Conservation (phyloP, 1,140 invertebrate species). For the Melipona quadrifasciata region DNA sequence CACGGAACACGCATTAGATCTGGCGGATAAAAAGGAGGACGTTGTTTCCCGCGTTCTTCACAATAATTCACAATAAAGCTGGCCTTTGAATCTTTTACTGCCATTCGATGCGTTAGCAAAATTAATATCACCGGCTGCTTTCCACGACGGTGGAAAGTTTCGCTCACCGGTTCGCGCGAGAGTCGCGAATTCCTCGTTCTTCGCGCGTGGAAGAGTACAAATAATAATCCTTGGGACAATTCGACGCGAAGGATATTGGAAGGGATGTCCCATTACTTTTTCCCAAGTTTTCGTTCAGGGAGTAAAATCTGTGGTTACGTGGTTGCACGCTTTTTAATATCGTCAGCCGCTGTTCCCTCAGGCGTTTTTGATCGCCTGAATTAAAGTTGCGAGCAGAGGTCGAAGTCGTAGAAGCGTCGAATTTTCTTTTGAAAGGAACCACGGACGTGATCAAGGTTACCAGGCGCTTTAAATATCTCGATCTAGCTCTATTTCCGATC, state of each 20-base stretch:
- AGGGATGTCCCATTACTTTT: not conserved
- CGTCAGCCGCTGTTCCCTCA: not conserved
- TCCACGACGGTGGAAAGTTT: no score
- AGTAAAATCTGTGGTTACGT: not conserved
- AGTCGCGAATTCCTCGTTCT: no score
- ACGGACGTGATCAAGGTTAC: not conserved
- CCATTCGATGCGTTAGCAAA: conserved; percentile 8
- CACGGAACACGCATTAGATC: not conserved
- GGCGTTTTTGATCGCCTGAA: no score
- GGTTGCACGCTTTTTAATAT: not conserved
- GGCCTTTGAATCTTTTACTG: not conserved
- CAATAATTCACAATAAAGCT: not conserved
- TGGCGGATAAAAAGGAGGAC: not conserved
- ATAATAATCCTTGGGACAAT: not conserved
- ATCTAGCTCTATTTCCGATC: not conserved
- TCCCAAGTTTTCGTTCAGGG: not conserved
- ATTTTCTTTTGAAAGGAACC: not conserved
- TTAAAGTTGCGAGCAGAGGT: not conserved
- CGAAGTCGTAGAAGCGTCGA: not conserved
- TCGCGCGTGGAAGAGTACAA: not conserved
- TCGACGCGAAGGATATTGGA: not conserved
- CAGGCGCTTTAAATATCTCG: not conserved
- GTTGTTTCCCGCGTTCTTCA: not conserved
- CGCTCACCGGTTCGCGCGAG: no score
- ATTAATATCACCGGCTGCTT: conserved; percentile 14